Base-by-base conservation (phyloP, 2,113 vertebrate species). In the Saimiri boliviensis region DNA sequence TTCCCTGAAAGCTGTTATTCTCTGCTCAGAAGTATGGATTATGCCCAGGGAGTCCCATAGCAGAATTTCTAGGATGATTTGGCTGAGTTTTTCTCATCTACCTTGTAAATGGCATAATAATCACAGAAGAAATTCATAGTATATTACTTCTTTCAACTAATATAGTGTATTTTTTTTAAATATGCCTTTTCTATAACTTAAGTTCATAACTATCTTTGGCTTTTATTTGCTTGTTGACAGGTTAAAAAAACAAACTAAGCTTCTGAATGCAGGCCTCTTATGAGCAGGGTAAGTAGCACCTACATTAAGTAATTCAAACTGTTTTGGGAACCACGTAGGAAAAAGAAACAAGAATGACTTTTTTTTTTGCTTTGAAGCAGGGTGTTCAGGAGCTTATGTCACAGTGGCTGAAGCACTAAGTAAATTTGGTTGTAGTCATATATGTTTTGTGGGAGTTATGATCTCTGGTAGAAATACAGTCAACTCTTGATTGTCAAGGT, bases 201-300 rank as follows among this genome's bases (percentile, higher is more conserved):
- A 76, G 25, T 96, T 84, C n/a, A 35, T 95, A 87, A 85, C 21
- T 60, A 13, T 90, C 56, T 94, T 86, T 89, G 45, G 79, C 8
- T 96, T 96, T 88, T 92, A 71, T 82, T 95, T 96, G n/a, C 83
- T 94, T 93, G 30, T 82, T 83, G n/a, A 58, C 47, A 96, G 8
- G 35, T 68, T 40, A 32, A 52, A 91, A 56, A n/a, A n/a, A 60
- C 11, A 74, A 2, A 25, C 21, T 79, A 73, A 93, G 40, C 45
- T 97, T 97, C 56, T 93, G 60, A 95, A 88, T 87, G 21, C 6
- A 94, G 63, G 45, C 35, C n/a, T 76, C 60, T 91, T 79, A 87
- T 12, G 89, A 93, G 60, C 30, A 94, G 89, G 58, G 20, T 87
- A 86, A 20, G 14, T 66, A 77, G 40, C 56, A 94, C 30, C 54